Base-by-base conservation (phyloP, 2,113 vertebrate species). In the Cynopterus brachyotis region DNA sequence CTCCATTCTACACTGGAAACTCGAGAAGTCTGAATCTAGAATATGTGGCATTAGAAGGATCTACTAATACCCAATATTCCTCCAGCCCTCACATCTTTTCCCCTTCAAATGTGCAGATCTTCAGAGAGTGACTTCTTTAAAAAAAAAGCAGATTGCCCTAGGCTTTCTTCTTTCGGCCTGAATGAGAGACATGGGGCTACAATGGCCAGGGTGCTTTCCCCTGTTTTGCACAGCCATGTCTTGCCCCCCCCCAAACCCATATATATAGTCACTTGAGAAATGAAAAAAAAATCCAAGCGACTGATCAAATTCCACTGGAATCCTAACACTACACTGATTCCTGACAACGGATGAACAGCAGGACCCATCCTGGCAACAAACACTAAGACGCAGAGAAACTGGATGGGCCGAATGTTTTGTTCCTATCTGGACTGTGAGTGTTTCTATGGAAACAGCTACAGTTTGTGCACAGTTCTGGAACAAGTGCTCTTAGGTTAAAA, bases 401-500 rank as follows among this genome's bases (percentile, higher is more conserved):
- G 93, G 91, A 88, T 3, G 32, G 50, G 79, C 62, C 32, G 12
- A 81, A 92, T 91, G 97, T 95, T 97, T 96, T 97, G 91, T 94
- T 97, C 93, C 89, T 70, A 89, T 78, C 81, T 83, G 73, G 55
- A 67, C 59, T 1, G 30, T 28, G 28, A 78, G 40, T 20, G 91
- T 96, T 97, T 96, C 97, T 60, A 96, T 96, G 92, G 96, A 20
- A 96, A 97, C 59, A 50, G 95, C 96, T 94, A 89, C 78, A 96
- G 94, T 95, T 75, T 95, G 90, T 86, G 89, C 95, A 94, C 60
- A 95, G 76, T 95, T 92, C 94, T 94, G 89, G 92, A 94, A 91
- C 72, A 88, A 96, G 91, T 82, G 80, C 89, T 96, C 95, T 96
- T 91, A 79, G 83, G 96, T 97, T 93, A 93, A 96, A 97, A 96